Evolutionary conservation across 2,113 vertebrate species (phyloP).

Genomic region (Eudyptes chrysolophus): DNA sequence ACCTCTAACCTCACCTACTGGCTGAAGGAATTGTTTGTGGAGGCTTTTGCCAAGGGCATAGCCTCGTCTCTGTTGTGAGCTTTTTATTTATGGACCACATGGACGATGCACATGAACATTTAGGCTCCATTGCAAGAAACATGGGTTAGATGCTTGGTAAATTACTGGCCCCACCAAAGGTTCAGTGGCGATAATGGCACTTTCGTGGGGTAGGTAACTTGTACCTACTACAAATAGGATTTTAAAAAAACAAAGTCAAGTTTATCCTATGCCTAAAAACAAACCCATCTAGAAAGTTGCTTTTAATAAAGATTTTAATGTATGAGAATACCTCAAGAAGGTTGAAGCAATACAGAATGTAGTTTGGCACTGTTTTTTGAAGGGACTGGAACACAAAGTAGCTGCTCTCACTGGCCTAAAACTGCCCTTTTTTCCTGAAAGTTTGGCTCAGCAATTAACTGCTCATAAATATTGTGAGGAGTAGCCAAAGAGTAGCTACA

Average conservation of each 20-base stretch:
- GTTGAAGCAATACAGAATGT: background rate
- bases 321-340: background rate
- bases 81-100: background rate
- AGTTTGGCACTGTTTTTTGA: background rate
- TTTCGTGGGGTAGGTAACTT: background rate
- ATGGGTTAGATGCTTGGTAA: background rate
- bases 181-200: background rate
- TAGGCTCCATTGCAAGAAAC: background rate
- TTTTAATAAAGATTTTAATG: background rate
- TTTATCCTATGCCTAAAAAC: background rate
- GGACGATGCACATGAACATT: accelerated
- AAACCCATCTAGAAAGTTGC: background rate
- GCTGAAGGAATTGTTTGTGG: background rate
- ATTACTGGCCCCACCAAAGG: background rate
- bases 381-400: background rate
- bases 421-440: background rate
- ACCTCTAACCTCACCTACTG: background rate
- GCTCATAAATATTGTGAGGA: background rate
- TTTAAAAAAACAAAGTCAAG: background rate
- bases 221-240: background rate
- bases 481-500: background rate
- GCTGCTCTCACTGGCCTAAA: background rate
- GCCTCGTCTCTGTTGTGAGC: background rate
- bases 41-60: background rate
- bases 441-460: background rate